A percentile compares a stretch with the other conserved stretches of the same genome.
Conservation (phyloP, 2,797 vertebrate species). For the Avahi laniger region DNA sequence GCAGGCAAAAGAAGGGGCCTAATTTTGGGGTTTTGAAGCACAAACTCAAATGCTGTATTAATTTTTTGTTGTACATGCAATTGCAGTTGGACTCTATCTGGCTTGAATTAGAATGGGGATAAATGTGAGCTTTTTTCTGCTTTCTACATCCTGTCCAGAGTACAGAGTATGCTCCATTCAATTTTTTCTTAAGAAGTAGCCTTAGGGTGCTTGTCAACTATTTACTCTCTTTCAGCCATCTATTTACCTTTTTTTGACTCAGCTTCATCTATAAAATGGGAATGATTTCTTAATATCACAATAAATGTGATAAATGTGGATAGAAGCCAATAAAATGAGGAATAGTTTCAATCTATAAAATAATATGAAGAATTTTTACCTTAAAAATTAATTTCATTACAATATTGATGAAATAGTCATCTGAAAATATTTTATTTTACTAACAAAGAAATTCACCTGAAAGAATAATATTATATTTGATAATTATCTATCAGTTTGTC, state of each 20-base stretch:
- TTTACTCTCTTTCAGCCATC: background rate
- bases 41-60: background rate
- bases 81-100: background rate
- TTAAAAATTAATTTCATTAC: background rate
- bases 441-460: background rate
- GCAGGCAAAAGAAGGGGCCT: background rate
- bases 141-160: background rate
- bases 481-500: background rate
- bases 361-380: constrained; percentile 23
- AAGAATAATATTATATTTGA: background rate
- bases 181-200: background rate
- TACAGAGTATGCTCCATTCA: background rate
- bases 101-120: background rate
- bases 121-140: background rate
- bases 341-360: background rate
- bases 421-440: constrained; percentile 2
- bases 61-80: background rate
- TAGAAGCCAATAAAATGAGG: background rate
- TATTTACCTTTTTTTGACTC: background rate
- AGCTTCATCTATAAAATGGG: background rate
- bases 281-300: background rate
- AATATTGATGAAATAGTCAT: background rate
- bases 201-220: background rate
- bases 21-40: background rate
- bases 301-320: background rate